Percentiles rank a stretch among this genome's conserved stretches.
Conservation (phyloP, 2,113 vertebrate genomes). For the Antennarius striatus region DNA sequence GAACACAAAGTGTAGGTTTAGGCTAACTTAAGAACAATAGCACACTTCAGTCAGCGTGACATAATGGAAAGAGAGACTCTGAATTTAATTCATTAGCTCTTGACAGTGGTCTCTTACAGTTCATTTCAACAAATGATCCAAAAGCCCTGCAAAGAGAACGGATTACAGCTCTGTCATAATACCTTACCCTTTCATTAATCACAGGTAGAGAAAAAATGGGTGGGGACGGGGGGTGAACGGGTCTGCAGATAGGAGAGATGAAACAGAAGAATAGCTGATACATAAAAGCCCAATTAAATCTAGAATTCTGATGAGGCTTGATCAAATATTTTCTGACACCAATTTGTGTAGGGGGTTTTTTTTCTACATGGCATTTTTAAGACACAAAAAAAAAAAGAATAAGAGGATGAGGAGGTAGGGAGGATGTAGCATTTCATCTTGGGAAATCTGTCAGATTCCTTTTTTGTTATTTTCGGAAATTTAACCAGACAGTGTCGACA, state of each 20-base stretch:
- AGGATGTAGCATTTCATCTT: slow-evolving; percentile 27
- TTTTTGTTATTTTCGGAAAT: slow-evolving; percentile 18
- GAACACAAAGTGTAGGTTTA: slow-evolving; percentile 14
- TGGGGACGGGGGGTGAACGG: not conserved
- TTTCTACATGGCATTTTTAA: slow-evolving; percentile 26
- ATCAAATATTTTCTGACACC: slow-evolving; percentile 5
- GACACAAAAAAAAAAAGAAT: not conserved
- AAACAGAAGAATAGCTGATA: not conserved
- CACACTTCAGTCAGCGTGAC: slow-evolving; percentile 5
- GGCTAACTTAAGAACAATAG: slow-evolving; percentile 14
- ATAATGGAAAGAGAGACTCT: slow-evolving; percentile 21
- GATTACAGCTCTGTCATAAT: slow-evolving; percentile 37
- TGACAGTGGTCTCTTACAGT: slow-evolving; percentile 2
- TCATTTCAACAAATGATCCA: slow-evolving; percentile 22
- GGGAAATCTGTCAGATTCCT: slow-evolving; percentile 11
- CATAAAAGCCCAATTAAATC: slow-evolving; percentile 19
- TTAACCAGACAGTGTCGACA: slow-evolving; percentile 21
- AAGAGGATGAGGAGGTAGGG: not conserved
- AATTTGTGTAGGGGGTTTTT: not conserved
- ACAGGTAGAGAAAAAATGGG: not conserved
- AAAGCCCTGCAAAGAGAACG: slow-evolving; percentile 27
- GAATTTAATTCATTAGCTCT: slow-evolving; percentile 26
- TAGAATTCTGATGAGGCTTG: slow-evolving; percentile 10
- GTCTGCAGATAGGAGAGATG: not conserved
- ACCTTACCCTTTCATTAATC: slow-evolving; percentile 13